Evolutionary conservation across 53 echinoderm and acorn worm genomes (phyloP).

Genomic region (Luidia sarsii): DNA sequence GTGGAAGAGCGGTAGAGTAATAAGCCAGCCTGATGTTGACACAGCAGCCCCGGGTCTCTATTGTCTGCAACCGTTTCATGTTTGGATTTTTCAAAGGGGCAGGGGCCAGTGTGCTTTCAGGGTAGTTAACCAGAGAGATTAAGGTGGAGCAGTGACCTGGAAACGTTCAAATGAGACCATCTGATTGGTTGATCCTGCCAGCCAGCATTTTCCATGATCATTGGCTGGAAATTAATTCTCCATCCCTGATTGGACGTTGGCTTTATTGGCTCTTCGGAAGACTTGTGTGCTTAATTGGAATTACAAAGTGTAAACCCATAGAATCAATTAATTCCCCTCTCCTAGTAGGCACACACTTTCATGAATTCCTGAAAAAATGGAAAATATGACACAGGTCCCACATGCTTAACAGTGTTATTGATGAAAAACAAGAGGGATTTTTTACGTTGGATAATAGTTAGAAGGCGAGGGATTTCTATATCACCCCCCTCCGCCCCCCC

Average conservation of each 20-base stretch:
- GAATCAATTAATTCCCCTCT: no score
- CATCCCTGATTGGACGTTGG: background rate
- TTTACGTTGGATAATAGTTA: background rate
- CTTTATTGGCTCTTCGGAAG: background rate
- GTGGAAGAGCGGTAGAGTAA: slow-evolving; percentile 10
- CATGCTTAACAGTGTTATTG: no score
- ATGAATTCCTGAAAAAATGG: no score
- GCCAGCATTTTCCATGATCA: background rate
- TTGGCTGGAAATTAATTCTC: background rate
- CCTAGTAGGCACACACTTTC: no score
- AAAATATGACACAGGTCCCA: no score
- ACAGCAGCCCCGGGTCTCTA: slow-evolving; percentile 9
- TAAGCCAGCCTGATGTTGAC: slow-evolving; percentile 34
- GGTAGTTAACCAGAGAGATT: no score
- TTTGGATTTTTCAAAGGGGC: slow-evolving; percentile 21
- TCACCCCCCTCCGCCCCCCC: background rate
- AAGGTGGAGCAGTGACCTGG: no score
- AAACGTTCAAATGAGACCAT: background rate
- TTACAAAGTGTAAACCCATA: no score
- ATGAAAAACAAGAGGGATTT: no score
- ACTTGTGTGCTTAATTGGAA: background rate
- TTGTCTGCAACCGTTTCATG: slow-evolving; percentile 43
- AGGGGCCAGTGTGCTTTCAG: no score
- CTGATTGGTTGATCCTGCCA: background rate
- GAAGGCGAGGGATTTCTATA: background rate